phyloP scores from a whole-genome alignment of 2,888 invertebrate genomes.

The Bombylius major region DNA sequence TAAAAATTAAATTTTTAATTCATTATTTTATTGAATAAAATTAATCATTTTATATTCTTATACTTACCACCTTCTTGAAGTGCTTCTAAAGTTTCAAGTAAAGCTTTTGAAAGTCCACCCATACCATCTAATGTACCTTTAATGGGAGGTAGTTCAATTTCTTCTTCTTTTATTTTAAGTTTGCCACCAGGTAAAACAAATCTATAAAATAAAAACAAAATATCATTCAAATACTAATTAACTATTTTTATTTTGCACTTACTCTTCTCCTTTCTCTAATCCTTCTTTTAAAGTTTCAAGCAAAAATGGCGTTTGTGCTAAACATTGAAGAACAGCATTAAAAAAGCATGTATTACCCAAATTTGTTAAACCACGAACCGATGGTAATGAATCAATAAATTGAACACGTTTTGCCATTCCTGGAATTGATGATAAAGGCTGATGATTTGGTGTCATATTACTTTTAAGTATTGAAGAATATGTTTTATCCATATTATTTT shows the following conservation, averaged over 20 bases:
- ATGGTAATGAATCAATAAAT: constrained; percentile 26
- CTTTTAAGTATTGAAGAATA: constrained; percentile 2
- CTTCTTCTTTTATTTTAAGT: constrained; percentile 40
- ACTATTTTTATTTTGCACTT: constrained; percentile 12
- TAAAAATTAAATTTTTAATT: constrained; percentile 13
- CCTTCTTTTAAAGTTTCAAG: constrained; percentile 57
- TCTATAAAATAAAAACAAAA: constrained; percentile 18
- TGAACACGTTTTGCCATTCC: constrained; percentile 29
- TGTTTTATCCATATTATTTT: too few species aligned
- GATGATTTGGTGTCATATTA: constrained; percentile 4
- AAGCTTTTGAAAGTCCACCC: constrained; percentile 39
- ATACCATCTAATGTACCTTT: constrained; percentile 55
- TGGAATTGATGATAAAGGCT: constrained; percentile 18
- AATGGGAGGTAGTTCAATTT: constrained; percentile 48
- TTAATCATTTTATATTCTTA: neutral
- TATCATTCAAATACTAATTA: neutral
- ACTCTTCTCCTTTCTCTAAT: constrained; percentile 50
- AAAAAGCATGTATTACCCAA: constrained; percentile 96
- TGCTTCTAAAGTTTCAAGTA: constrained; percentile 57
- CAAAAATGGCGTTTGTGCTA: constrained; percentile 74
- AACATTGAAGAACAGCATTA: constrained; percentile 89
- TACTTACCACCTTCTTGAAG: constrained; percentile 42
- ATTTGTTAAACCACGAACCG: constrained; percentile 72
- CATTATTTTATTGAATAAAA: constrained; percentile 7
- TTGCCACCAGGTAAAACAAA: constrained; percentile 62